Conservation (phyloP, 2,888 invertebrate species). For the Phragmatobia fuliginosa region DNA sequence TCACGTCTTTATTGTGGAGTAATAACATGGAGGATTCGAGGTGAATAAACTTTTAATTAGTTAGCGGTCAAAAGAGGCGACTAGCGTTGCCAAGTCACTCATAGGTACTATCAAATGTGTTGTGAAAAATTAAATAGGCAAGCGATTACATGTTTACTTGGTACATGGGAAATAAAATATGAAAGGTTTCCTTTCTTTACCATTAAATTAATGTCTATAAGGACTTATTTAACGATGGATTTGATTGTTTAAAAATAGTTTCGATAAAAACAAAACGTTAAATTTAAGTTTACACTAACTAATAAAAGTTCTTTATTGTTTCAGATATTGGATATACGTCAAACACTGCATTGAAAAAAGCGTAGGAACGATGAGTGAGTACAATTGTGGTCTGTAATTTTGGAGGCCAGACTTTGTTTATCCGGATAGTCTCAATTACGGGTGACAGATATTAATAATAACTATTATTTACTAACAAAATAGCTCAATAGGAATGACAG, state of each 20-base stretch:
- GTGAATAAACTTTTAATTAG: conserved; percentile 5
- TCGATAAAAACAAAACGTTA: neutral
- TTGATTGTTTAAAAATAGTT: neutral
- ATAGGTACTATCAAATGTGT: neutral
- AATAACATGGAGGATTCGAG: neutral
- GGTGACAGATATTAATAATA: too few relatives aligned
- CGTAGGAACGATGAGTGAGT: neutral
- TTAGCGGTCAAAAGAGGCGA: neutral
- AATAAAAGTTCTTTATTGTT: neutral
- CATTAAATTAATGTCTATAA: neutral
- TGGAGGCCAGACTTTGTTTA: too few relatives aligned
- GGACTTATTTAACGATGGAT: neutral
- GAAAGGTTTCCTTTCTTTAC: too few relatives aligned
- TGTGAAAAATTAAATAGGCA: neutral
- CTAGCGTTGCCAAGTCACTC: neutral
- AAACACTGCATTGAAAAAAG: neutral
- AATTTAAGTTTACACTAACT: neutral
- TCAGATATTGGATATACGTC: neutral
- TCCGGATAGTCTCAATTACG: too few relatives aligned
- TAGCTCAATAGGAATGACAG: too few relatives aligned
- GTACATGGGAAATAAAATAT: neutral
- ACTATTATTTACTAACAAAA: neutral
- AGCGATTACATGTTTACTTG: neutral
- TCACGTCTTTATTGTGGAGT: neutral
- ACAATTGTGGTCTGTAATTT: neutral